phyloP scores from a whole-genome alignment of 1,140 invertebrate species.

The Drosophila albomicans region DNA sequence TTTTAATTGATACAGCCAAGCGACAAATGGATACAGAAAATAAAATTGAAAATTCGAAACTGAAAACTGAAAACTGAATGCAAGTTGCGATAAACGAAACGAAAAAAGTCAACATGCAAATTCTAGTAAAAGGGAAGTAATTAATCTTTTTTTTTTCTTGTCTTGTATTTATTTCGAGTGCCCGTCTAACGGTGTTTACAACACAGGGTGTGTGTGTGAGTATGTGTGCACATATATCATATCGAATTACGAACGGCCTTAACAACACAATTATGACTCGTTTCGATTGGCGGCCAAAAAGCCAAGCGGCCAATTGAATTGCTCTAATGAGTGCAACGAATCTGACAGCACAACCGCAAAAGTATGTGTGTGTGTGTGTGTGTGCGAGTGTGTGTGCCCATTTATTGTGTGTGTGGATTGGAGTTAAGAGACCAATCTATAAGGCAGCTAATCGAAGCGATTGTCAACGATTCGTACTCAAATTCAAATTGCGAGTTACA shows the following conservation, averaged over 20 bases:
- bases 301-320: constrained; percentile 64
- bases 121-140: constrained; percentile 76
- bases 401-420: not conserved
- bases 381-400: constrained; percentile 7
- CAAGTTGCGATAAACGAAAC: constrained; percentile 5
- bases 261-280: constrained; percentile 74
- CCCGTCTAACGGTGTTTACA: constrained; percentile 11
- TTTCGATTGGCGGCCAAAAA: constrained; percentile 52
- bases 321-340: constrained; percentile 80
- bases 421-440: constrained; percentile 28
- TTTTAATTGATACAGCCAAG: constrained; percentile 67
- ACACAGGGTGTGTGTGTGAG: not conserved
- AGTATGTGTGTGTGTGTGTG: constrained; percentile 1
- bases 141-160: constrained; percentile 41
- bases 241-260: constrained; percentile 67
- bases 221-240: constrained; percentile 46
- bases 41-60: constrained; percentile 4
- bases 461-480: constrained; percentile 35
- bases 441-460: constrained; percentile 66
- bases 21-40: constrained; percentile 28
- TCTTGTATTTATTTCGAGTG: constrained; percentile 10
- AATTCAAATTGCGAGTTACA: constrained; percentile 21
- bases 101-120: constrained; percentile 64
- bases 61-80: constrained; percentile 20
- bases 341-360: constrained; percentile 61